Evolutionary conservation across 2,113 vertebrate genomes (phyloP), one percentile per base, ranked within the genome.

Genomic region (Mus spicilegus): DNA sequence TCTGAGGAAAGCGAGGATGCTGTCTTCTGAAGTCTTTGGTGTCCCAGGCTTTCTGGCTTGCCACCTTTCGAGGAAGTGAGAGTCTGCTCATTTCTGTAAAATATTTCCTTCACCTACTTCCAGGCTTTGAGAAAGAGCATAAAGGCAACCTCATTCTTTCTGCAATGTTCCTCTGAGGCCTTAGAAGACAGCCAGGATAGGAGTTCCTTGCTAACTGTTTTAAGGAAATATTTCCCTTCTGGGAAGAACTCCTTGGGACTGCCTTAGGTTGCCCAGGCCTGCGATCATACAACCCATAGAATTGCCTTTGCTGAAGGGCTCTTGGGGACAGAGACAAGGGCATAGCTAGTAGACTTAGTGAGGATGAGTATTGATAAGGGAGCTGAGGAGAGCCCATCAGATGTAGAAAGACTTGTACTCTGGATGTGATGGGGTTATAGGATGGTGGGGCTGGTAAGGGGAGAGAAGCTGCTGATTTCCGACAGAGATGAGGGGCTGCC

Each of bases 361-460:
- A 22, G 36, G n/a, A n/a, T 33, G 61, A 61, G 51, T 7, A 2
- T 28, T 69, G 42, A 16, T 17, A 42, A 75, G 19, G 56, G 77
- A 80, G 76, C 36, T 0, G 1, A 12, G 54, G 36, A 30, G 33
- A 72, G 72, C 5, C 90, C 14, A 42, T 10, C 61, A 19, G 7
- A 28, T 24, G n/a, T 10, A 1, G 19, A 65, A 28, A 8, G 72
- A 33, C 20, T 67, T 22, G 5, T 5, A 54, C 65, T 81, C 5
- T 13, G 30, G 72, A 56, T 73, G 51, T 24, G 70, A 39, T 9
- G 12, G n/a, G 56, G 28, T 33, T 56, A 26, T 7, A 51, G 28
- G n/a, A 73, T 14, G 8, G 51, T 14, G 17, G 26, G 9, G 11
- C 14, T 2, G 0, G 2, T 5, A 7, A 33, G 5, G 9, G 17